These are phyloP conservation scores for Pangasius larnaudii DNA, from an alignment of 2,797 vertebrate genomes.

Conservation along the genomic window DNA sequence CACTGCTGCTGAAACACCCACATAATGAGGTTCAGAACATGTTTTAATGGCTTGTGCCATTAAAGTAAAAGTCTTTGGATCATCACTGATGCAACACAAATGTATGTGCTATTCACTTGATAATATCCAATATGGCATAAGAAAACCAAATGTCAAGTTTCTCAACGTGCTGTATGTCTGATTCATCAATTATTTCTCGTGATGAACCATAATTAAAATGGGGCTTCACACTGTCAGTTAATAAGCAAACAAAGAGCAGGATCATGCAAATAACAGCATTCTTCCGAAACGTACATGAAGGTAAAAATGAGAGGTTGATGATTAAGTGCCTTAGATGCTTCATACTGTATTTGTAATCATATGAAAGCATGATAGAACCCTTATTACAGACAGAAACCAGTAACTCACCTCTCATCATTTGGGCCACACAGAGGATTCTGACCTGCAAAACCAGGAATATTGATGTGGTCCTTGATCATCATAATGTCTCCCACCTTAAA, in stretches of 20 bases:
- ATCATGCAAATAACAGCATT: background rate
- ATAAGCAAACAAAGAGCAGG: background rate
- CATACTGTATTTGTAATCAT: background rate
- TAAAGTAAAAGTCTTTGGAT: background rate
- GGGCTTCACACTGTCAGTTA: background rate
- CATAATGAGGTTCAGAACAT: background rate
- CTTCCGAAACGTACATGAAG: background rate
- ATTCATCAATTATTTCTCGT: background rate
- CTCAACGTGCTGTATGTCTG: background rate
- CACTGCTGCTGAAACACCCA: background rate
- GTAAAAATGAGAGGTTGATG: background rate
- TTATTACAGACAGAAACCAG: background rate
- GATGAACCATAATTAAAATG: background rate
- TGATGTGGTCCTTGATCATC: constrained; percentile 87
- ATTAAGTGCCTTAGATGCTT: background rate
- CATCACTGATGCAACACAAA: background rate
- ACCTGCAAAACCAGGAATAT: constrained; percentile 80
- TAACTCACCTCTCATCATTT: constrained; percentile 74
- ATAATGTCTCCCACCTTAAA: constrained; percentile 84
- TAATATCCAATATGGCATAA: background rate
- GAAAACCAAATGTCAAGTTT: background rate
- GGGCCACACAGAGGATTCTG: constrained; percentile 74
- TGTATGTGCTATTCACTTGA: background rate
- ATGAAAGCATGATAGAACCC: background rate
- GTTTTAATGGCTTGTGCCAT: constrained; percentile 19